These are phyloP conservation scores for Aptenodytes patagonicus DNA, from an alignment of 2,113 vertebrate species.

Conservation along the genomic window DNA sequence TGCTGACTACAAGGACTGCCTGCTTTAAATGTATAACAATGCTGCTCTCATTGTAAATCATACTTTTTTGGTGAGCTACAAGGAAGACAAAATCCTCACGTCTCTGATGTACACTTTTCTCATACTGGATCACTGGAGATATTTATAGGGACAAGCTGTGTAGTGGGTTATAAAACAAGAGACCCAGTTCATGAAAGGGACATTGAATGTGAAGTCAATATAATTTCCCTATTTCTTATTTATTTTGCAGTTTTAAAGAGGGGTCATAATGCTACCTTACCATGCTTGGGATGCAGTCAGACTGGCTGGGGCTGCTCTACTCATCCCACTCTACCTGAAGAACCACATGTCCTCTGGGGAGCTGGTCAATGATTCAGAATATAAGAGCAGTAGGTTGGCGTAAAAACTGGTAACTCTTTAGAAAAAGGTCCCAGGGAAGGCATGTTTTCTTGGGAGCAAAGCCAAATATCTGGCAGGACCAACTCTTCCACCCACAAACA, in stretches of 20 bases:
- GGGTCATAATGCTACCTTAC: not conserved
- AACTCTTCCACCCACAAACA: not conserved
- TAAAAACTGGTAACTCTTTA: not conserved
- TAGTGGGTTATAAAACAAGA: conserved; percentile 25
- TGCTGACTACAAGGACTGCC: not conserved
- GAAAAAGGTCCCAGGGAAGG: not conserved
- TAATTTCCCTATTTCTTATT: not conserved
- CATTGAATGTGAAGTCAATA: conserved; percentile 2
- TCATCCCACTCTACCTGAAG: not conserved
- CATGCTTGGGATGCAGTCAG: not conserved
- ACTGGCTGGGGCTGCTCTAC: not conserved
- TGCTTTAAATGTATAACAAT: conserved; percentile 13
- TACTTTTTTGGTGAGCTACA: not conserved
- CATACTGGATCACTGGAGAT: not conserved
- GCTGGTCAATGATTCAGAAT: not conserved
- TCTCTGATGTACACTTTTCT: not conserved
- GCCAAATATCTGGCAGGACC: not conserved
- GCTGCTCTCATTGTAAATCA: not conserved
- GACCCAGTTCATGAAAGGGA: conserved; percentile 18
- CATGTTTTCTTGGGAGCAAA: not conserved
- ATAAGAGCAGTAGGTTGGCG: not conserved
- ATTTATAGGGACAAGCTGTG: not conserved
- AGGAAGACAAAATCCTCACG: not conserved
- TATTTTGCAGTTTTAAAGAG: not conserved
- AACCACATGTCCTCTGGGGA: not conserved